Base-by-base conservation (phyloP, 2,797 vertebrate genomes). In the Huso huso region DNA sequence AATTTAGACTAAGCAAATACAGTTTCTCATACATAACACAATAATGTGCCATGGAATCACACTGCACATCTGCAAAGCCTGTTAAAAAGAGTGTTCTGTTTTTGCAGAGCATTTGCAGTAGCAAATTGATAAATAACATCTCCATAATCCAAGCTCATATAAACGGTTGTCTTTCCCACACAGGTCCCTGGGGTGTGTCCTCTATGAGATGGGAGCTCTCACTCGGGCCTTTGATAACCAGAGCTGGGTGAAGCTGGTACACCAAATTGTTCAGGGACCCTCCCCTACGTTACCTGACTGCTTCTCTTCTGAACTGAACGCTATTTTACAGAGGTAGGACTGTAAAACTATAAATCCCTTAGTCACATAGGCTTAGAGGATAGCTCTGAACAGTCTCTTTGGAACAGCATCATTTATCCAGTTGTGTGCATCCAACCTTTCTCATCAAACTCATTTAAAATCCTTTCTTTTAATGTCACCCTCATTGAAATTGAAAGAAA, bases 101-200 rank as follows among this genome's bases (percentile, higher is more conserved):
- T n/a, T 58, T 7, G 12, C 7, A 58, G 6, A 58, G 13, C 12
- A 7, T 5, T 53, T 53, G 52, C 52, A 8, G 12, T 4, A 53
- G 37, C 7, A 9, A 53, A 53, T 37, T 37, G 37, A 37, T 37
- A 37, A 37, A 37, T 4, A 37, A 37, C 37, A 37, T 37, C 37
- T 37, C 37, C 37, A 37, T 37, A 37, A 37, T 37, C 37, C 37
- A 53, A 53, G 52, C 52, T 53, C 3, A 9, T 53, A 53, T 4
- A 53, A 9, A 53, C 9, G 52, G 7, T 6, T 58, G 55, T 13
- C 15, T n/a, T 13, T n/a, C 55, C 11, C 4, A 18, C 15, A 15
- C 66, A 75, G 73, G 73, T 72, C 73, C 18, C 7, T 75, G 64
- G 73, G 73, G 1, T 75, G 73, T 59, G 66, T 75, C 13, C 61